Evolutionary conservation across 1,140 invertebrate species (phyloP).

Genomic region (Pseudomyrmex sp.): DNA sequence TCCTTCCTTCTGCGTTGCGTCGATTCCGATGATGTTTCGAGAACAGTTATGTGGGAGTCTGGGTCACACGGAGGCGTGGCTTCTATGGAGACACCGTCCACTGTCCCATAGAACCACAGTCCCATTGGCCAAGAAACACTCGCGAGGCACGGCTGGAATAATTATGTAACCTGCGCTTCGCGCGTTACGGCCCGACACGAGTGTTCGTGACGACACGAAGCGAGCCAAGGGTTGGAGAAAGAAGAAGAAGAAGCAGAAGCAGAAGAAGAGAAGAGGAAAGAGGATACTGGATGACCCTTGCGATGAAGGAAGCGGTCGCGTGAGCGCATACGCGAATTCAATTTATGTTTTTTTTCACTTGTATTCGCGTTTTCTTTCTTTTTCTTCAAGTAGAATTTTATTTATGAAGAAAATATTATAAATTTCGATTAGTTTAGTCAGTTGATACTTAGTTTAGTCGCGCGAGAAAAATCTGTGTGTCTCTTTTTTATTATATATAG

Average conservation of each 20-base stretch:
- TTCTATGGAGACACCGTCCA: constrained; percentile 81
- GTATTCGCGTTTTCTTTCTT: no score
- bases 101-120: constrained; percentile 85
- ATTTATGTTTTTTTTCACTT: constrained; percentile 8
- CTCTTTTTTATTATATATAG: background rate
- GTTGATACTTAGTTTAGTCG: no score
- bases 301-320: constrained; percentile 62
- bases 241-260: constrained; percentile 12
- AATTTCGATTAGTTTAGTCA: background rate
- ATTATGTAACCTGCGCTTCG: constrained; percentile 81
- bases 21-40: constrained; percentile 80
- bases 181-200: constrained; percentile 56
- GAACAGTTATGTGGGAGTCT: constrained; percentile 85
- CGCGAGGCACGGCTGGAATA: constrained; percentile 82
- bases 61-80: constrained; percentile 84
- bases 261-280: background rate
- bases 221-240: constrained; percentile 36
- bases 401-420: background rate
- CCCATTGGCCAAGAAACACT: constrained; percentile 85
- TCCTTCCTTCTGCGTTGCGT: constrained; percentile 69
- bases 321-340: constrained; percentile 52
- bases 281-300: constrained; percentile 64
- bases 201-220: constrained; percentile 63
- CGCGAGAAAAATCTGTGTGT: no score
- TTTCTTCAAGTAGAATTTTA: background rate